phyloP scores from a whole-genome alignment of 1,140 invertebrate genomes.

The Bilobella aurantiaca region DNA sequence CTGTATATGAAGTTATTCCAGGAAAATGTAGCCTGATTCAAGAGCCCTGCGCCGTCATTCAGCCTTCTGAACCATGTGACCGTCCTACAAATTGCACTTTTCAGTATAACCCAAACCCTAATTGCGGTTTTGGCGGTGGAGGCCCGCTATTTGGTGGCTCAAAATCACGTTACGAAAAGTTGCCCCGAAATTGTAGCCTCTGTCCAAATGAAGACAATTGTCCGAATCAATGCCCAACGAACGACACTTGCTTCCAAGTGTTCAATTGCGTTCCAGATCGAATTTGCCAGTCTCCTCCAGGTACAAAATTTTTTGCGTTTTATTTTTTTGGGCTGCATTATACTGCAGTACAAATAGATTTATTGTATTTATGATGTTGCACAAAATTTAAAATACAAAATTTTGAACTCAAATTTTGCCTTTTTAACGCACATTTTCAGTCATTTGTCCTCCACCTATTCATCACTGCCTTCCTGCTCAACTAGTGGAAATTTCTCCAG shows the following conservation, averaged over 20 bases:
- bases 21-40: neutral
- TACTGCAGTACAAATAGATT: too few species aligned
- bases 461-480: neutral
- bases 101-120: neutral
- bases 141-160: too few species aligned
- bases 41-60: neutral
- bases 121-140: too few species aligned
- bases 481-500: neutral
- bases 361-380: too few species aligned
- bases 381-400: too few species aligned
- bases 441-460: slow-evolving; percentile 3
- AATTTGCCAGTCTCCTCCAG: neutral
- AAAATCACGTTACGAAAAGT: too few species aligned
- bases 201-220: too few species aligned
- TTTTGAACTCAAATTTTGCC: too few species aligned
- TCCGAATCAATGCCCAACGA: neutral
- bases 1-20: neutral
- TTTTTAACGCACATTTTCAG: neutral
- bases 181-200: too few species aligned
- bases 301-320: neutral
- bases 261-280: neutral
- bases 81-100: neutral
- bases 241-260: neutral
- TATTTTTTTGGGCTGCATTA: too few species aligned
- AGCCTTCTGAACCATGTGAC: neutral